These are phyloP conservation scores for Phoxinus phoxinus DNA, from an alignment of 2,113 vertebrate species.

Conservation along the genomic window DNA sequence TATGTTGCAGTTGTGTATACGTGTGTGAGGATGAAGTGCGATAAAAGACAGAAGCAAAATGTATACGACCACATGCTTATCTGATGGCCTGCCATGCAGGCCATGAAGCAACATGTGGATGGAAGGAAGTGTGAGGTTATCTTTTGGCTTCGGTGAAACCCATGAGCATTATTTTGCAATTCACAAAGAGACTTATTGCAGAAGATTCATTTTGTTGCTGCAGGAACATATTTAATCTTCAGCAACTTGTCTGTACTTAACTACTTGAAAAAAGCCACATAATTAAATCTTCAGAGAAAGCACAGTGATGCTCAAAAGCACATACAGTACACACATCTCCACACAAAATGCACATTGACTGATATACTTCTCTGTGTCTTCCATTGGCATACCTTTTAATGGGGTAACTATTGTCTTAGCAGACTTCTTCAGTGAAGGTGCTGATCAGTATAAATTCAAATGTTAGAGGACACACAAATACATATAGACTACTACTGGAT, in stretches of 20 bases:
- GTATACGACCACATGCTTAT: slow-evolving; percentile 33
- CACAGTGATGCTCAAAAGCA: not conserved
- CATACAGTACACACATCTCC: not conserved
- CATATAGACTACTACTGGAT: not conserved
- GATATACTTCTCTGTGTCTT: not conserved
- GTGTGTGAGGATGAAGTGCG: not conserved
- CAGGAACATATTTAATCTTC: not conserved
- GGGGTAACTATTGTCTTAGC: slow-evolving; percentile 41
- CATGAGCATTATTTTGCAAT: not conserved
- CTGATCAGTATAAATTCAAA: slow-evolving; percentile 26
- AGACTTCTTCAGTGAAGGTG: slow-evolving; percentile 11
- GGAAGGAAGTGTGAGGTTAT: slow-evolving; percentile 26
- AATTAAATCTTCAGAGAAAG: slow-evolving; percentile 23
- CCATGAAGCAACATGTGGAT: slow-evolving; percentile 16
- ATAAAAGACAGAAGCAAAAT: not conserved
- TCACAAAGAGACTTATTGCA: not conserved
- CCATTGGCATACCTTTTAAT: slow-evolving; percentile 54
- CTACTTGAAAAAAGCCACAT: not conserved
- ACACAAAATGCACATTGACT: slow-evolving; percentile 19
- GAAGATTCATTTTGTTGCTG: not conserved
- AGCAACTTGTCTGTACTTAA: not conserved
- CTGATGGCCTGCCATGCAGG: slow-evolving; percentile 2
- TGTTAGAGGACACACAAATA: slow-evolving; percentile 26
- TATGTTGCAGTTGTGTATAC: not conserved
- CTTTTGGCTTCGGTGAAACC: not conserved